Evolutionary conservation across 2,888 invertebrate genomes (phyloP).

Genomic region (Pterobdella sp.): DNA sequence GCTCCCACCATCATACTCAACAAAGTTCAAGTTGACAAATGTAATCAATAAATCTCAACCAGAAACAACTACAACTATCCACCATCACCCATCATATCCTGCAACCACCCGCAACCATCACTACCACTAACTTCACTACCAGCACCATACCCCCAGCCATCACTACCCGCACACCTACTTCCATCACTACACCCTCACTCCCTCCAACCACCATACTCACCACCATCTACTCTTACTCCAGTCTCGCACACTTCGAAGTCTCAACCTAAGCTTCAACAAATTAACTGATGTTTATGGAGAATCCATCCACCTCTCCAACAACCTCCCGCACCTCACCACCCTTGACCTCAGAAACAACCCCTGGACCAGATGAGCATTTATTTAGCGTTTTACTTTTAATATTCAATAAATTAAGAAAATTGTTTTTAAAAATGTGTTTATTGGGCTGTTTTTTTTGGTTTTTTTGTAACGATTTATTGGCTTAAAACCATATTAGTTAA

Average conservation of each 20-base stretch:
- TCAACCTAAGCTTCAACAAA: constrained; percentile 49
- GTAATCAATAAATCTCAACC: not conserved
- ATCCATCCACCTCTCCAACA: constrained; percentile 46
- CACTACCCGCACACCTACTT: too few relatives aligned
- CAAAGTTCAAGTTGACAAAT: too few relatives aligned
- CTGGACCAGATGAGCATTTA: constrained; percentile 48
- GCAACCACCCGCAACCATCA: not conserved
- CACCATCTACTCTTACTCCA: not conserved
- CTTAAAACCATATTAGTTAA: not conserved
- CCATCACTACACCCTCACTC: not conserved
- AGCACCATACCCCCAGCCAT: not conserved
- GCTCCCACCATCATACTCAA: too few relatives aligned
- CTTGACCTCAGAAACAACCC: constrained; percentile 48
- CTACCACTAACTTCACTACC: not conserved
- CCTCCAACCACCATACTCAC: not conserved
- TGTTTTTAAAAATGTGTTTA: too few relatives aligned
- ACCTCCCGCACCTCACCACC: constrained; percentile 42
- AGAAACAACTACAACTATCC: not conserved
- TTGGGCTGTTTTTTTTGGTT: not conserved
- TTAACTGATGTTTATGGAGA: constrained; percentile 47
- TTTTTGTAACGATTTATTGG: not conserved
- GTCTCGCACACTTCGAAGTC: constrained; percentile 40
- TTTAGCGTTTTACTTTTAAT: too few relatives aligned
- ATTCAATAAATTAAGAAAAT: too few relatives aligned
- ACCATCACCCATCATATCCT: too few relatives aligned